Evolutionary conservation across 2,797 vertebrate genomes (phyloP), one percentile per base, ranked within the genome.

Genomic region (Synaphobranchus kaupii): DNA sequence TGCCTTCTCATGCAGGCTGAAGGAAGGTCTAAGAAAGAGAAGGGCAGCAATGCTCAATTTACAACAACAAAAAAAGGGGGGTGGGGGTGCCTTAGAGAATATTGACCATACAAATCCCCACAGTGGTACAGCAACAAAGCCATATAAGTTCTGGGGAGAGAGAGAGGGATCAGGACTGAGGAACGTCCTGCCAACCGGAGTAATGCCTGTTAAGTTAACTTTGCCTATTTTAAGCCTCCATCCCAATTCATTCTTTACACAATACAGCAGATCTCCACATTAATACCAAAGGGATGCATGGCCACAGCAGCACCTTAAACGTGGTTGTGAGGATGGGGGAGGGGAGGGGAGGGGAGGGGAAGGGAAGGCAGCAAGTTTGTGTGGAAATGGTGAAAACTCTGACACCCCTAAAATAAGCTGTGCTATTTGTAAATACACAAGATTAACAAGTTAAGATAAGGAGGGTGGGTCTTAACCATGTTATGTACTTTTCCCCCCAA

Each of bases 91-190:
- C 10, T 54, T 34, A 84, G 8, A 63, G 22, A 82, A 63, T 28
- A 10, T 28, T 63, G 44, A 47, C 17, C 28, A 87, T 44, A 81
- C 15, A 84, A 87, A 66, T 48, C 13, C 28, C 56, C 50, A 31
- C 39, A 31, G 50, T 54, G 82, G 44, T 81, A 81, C 78, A 81
- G 39, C 78, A 83, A 28, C 25, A 83, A 56, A 83, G 15, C 82
- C 22, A 48, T 56, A 31, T 28, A 52, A 54, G 22, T 17, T 47
- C 6, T 80, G 17, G 50, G n/a, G 78, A 66, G n/a, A n/a, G n/a
- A n/a, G n/a, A 39, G 34, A 1, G 20, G n/a, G 17, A 2, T 39
- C 15, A 52, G 9, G 10, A 82, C 7, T 7, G 25, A 82, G n/a
- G 17, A 22, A 50, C 22, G 10, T 76, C 22, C 82, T 54, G 31